Evolutionary conservation across 2,888 invertebrate species (phyloP).

Genomic region (Silvanus unidentatus): DNA sequence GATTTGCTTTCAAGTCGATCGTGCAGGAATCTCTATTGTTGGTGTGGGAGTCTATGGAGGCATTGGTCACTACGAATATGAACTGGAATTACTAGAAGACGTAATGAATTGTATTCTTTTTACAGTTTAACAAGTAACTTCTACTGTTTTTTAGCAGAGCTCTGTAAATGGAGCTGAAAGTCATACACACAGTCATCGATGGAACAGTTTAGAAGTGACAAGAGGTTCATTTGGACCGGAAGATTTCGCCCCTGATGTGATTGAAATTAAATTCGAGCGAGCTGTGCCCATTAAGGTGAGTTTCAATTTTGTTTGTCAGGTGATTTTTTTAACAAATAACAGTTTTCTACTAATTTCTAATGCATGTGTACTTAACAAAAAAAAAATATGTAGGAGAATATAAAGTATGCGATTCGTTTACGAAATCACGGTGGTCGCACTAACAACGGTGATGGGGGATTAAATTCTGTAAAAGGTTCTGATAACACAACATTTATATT

Average conservation of each 20-base stretch:
- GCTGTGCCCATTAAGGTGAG: conserved; percentile 76
- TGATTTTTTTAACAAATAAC: neutral
- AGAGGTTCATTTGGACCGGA: conserved; percentile 80
- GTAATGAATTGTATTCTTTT: conserved; percentile 43
- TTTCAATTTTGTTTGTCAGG: conserved; percentile 3
- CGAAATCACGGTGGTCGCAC: conserved; percentile 89
- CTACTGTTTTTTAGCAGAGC: conserved; percentile 40
- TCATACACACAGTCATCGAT: conserved; percentile 64
- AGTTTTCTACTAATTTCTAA: neutral
- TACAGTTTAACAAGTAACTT: neutral
- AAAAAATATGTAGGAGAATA: conserved; percentile 60
- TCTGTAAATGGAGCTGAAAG: conserved; percentile 49
- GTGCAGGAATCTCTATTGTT: conserved; percentile 79
- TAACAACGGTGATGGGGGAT: conserved; percentile 89
- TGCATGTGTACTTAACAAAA: neutral
- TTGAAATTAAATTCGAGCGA: conserved; percentile 85
- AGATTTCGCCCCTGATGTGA: conserved; percentile 81
- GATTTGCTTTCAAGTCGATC: conserved; percentile 89
- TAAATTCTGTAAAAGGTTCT: conserved; percentile 81
- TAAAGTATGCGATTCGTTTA: conserved; percentile 82
- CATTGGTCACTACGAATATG: conserved; percentile 82
- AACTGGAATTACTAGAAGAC: conserved; percentile 81
- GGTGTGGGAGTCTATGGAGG: conserved; percentile 90
- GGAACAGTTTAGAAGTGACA: conserved; percentile 81
- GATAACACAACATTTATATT: conserved; percentile 90